Base-by-base conservation (phyloP, 2,888 invertebrate genomes). In the Oscheius onirici region DNA sequence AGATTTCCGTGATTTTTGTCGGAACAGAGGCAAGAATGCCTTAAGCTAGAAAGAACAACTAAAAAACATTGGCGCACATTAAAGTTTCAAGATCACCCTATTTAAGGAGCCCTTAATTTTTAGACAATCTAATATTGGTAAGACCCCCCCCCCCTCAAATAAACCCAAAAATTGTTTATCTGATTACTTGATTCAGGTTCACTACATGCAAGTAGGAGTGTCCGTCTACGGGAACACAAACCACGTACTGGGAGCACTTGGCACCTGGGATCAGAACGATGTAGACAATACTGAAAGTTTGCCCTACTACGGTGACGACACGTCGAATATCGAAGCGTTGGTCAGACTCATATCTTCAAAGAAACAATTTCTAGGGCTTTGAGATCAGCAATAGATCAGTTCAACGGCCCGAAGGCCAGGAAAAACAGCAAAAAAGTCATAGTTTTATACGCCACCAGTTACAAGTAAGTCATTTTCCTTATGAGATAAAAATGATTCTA, bases 181-280 rank as follows among this genome's bases (percentile, higher is more conserved):
- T n/a, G n/a, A 34, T 34, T 34, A 6, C 34, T 34, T 34, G 8
- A 3, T 41, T 41, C 26, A 63, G 54, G 17, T 22, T 13, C 24
- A 52, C 10, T 52, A 40, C 41, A 66, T 66, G 66, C 51, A 49
- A 20, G 34, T 54, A 13, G 66, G 66, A 40, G 41, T 66, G 0
- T 26, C 51, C 3, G 54, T 54, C 51, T 66, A 66, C 24, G 52
- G 34, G 6, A 13, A 8, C 5, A 26, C 17, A 10, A 20, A n/a
- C 6, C 28, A 52, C 8, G n/a, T 51, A 13, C 22, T 66, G 13
- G 51, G 51, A 6, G 20, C n/a, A 2, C 34, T 66, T 13, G 66
- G 66, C 28, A 40, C 34, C 1, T 52, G 52, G 66, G 28, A 66
- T 41, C 28, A 41, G 13, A 51, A 66, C 17, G 41, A 66, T 8